A percentile compares a stretch with the other conserved stretches of the same genome.
phyloP scores from a whole-genome alignment of 2,797 vertebrate genomes.

The Acipenser ruthenus region DNA sequence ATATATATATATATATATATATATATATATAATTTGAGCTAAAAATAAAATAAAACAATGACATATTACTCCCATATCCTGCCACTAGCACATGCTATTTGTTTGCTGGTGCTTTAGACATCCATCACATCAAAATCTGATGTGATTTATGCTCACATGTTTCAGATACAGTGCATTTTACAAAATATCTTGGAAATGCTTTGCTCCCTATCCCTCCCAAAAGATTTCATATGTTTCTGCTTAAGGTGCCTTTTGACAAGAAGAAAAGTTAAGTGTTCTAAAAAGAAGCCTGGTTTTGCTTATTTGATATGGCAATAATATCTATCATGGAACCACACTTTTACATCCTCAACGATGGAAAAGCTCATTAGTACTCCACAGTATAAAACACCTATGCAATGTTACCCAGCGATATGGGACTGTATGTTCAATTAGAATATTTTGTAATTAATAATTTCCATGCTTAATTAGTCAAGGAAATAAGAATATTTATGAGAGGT shows the following conservation, averaged over 20 bases:
- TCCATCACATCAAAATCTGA: constrained; percentile 5
- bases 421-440: constrained; percentile 10
- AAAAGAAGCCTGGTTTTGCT: constrained; percentile 12
- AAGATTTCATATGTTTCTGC: constrained; percentile 16
- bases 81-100: constrained; percentile 13
- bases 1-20: too few relatives aligned
- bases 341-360: constrained; percentile 9
- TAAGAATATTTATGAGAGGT: constrained; percentile 10
- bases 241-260: constrained; percentile 6
- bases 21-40: background rate
- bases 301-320: constrained; percentile 16
- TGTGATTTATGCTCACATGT: constrained; percentile 7
- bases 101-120: constrained; percentile 9
- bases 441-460: constrained; percentile 16
- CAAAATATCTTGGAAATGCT: constrained; percentile 5
- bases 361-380: constrained; percentile 8
- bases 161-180: background rate
- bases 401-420: constrained; percentile 5
- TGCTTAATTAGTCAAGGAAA: constrained; percentile 9
- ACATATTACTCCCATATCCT: constrained; percentile 8
- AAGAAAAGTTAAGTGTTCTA: constrained; percentile 2
- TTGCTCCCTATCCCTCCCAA: constrained; percentile 14
- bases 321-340: constrained; percentile 6
- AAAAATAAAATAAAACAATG: background rate
- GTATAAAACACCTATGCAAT: constrained; percentile 1